Conservation (phyloP, 1,140 invertebrate species). For the Carposina sasakii region DNA sequence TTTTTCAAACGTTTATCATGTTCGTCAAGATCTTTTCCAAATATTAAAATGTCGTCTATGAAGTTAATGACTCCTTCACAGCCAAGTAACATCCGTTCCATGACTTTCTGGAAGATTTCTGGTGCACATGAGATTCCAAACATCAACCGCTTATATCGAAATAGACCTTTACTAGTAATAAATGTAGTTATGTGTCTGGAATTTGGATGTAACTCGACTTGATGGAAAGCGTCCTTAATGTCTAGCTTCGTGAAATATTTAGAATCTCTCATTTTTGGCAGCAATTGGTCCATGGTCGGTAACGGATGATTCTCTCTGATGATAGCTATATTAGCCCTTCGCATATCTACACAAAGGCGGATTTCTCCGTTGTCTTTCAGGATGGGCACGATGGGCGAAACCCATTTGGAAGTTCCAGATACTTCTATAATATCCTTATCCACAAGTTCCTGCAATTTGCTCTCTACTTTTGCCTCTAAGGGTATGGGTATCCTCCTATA, state of each 20-base stretch:
- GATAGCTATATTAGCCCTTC: conserved; percentile 41
- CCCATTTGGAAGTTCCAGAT: conserved; percentile 26
- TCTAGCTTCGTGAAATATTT: conserved; percentile 29
- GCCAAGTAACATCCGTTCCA: no score
- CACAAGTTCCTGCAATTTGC: conserved; percentile 12
- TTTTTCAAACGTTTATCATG: no score
- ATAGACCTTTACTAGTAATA: conserved; percentile 22
- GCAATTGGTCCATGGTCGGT: conserved; percentile 24
- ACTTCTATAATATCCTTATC: conserved; percentile 28
- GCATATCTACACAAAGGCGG: conserved; percentile 38
- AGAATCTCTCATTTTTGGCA: conserved; percentile 22
- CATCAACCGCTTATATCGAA: conserved; percentile 22
- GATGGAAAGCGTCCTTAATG: conserved; percentile 26
- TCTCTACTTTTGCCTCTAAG: conserved; percentile 8
- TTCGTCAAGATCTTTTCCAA: no score
- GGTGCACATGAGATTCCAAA: conserved; percentile 15
- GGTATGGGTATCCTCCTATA: conserved; percentile 21
- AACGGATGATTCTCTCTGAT: conserved; percentile 27
- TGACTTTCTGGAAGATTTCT: no score
- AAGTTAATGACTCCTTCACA: no score
- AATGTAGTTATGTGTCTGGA: conserved; percentile 29
- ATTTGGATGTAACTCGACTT: conserved; percentile 23
- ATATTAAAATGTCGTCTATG: no score
- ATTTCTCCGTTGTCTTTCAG: conserved; percentile 26
- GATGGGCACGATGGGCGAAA: conserved; percentile 32